These are phyloP conservation scores for Trichoplusia ni DNA, from an alignment of 1,140 invertebrate genomes.

Conservation along the genomic window DNA sequence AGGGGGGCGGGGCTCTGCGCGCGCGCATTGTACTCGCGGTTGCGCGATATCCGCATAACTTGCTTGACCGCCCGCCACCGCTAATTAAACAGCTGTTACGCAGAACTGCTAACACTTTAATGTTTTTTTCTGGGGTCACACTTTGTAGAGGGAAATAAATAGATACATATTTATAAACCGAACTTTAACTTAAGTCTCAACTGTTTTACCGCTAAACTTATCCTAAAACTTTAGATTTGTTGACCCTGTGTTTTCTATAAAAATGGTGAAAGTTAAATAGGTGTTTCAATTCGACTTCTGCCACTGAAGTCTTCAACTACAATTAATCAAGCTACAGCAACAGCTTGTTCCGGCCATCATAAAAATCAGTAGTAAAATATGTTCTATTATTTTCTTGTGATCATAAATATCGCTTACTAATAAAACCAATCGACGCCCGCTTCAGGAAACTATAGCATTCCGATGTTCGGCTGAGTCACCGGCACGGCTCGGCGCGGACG, in stretches of 20 bases:
- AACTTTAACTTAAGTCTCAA: no score
- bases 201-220: no score
- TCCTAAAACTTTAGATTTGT: no score
- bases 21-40: constrained; percentile 54
- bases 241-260: no score
- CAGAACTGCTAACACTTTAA: constrained; percentile 26
- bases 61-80: constrained; percentile 51
- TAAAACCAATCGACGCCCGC: constrained; percentile 40
- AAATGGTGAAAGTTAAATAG: no score
- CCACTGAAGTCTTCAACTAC: no score
- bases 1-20: constrained; percentile 8
- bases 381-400: no score
- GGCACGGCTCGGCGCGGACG: constrained; percentile 15
- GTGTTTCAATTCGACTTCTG: no score
- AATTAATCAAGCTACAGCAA: no score
- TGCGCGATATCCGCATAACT: constrained; percentile 75
- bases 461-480: constrained; percentile 39
- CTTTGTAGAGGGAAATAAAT: constrained; percentile 4
- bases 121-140: constrained; percentile 23
- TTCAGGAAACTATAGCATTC: constrained; percentile 63
- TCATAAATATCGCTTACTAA: constrained; percentile 24
- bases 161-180: no score
- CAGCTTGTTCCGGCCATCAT: no score
- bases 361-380: no score
- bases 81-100: constrained; percentile 51